phyloP scores from a whole-genome alignment of 2,113 vertebrate genomes.

The Bos taurus region ARS-UCD2.0 NC_037357.1:127410501-127411000 shows the following conservation, averaged over 20 bases:
- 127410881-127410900: neutral
- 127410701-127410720: neutral
- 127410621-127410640: neutral
- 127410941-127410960: neutral
- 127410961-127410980: neutral
- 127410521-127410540: neutral
- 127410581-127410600: neutral
- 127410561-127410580: neutral
- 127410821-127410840: neutral
- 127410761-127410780: neutral
- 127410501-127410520: neutral
- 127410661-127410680: neutral
- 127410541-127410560: neutral
- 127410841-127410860: neutral
- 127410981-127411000: slow-evolving; percentile 19
- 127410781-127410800: slow-evolving; percentile 6
- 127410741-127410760: neutral
- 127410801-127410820: neutral
- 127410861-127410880: neutral
- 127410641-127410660: neutral
- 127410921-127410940: neutral
- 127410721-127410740: neutral
- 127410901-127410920: neutral
- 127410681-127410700: neutral
- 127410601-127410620: neutral